Evolutionary conservation across 2,888 invertebrate genomes (phyloP).

Genomic region (Drosophila prolongata): DNA sequence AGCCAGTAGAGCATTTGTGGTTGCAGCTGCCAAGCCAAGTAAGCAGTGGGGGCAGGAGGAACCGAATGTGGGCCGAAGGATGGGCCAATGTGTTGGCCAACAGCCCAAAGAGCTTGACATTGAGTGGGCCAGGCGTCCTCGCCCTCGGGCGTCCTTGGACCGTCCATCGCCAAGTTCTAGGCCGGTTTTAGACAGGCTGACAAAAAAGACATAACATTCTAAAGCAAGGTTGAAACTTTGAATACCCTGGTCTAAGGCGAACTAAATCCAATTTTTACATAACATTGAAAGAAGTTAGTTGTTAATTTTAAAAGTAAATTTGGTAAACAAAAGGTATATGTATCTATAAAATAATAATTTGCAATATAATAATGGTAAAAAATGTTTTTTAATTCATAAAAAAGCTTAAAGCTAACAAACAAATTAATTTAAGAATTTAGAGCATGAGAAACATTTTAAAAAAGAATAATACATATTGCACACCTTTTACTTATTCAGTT

Average conservation of each 20-base stretch:
- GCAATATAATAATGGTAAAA: no score
- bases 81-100: slow-evolving; percentile 22
- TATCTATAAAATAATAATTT: no score
- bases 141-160: slow-evolving; percentile 47
- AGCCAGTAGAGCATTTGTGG: slow-evolving; percentile 19
- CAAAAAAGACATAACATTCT: slow-evolving; percentile 6
- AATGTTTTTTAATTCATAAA: no score
- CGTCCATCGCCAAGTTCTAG: slow-evolving; percentile 56
- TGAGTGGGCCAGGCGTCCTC: slow-evolving; percentile 35
- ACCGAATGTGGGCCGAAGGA: not conserved
- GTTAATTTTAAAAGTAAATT: not conserved
- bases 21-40: slow-evolving; percentile 42
- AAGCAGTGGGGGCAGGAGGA: not conserved
- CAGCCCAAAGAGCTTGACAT: slow-evolving; percentile 44
- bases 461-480: no score
- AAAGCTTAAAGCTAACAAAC: no score
- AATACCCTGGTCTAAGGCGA: slow-evolving; percentile 11
- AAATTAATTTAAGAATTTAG: no score
- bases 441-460: no score
- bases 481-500: no score
- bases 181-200: slow-evolving; percentile 37
- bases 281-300: not conserved
- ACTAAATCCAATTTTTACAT: not conserved
- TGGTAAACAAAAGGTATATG: no score
- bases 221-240: slow-evolving; percentile 17